Evolutionary conservation across 2,113 vertebrate genomes (phyloP).

Genomic region (Scomber japonicus): DNA sequence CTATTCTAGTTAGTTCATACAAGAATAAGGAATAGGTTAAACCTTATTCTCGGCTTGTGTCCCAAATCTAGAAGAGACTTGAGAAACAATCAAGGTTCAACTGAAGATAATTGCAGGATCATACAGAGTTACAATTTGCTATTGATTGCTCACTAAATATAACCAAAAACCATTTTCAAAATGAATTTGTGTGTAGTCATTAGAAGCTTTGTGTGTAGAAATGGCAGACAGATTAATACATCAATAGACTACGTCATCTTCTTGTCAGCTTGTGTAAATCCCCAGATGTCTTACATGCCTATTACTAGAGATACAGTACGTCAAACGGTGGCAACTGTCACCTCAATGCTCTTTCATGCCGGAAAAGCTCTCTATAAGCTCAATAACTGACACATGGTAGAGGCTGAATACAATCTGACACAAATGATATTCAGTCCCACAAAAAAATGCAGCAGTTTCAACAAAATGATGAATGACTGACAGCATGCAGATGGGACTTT

Average conservation of each 20-base stretch:
- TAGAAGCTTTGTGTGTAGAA: conserved; percentile 37
- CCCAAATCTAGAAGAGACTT: conserved; percentile 21
- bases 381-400: conserved; percentile 41
- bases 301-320: conserved; percentile 53
- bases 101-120: conserved; percentile 10
- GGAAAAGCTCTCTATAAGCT: conserved; percentile 56
- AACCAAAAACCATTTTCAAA: conserved; percentile 34
- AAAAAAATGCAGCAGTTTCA: conserved; percentile 12
- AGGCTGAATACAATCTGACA: conserved; percentile 49
- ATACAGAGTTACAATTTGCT: background rate
- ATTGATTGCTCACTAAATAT: conserved; percentile 29
- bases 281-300: conserved; percentile 61
- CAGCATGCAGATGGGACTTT: conserved; percentile 4
- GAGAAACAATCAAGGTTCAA: conserved; percentile 4
- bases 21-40: conserved; percentile 10
- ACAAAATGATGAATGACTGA: conserved; percentile 42
- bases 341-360: conserved; percentile 23
- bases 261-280: conserved; percentile 68
- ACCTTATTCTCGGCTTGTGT: background rate
- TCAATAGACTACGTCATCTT: conserved; percentile 56
- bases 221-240: conserved; percentile 63
- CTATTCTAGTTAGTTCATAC: conserved; percentile 21
- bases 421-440: conserved; percentile 23
- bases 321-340: conserved; percentile 62
- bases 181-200: conserved; percentile 38